A percentile compares a stretch with the other conserved stretches of the same genome.
These are phyloP conservation scores for Hypotaenidia philippensis DNA, from an alignment of 2,797 vertebrate species.

Conservation along the genomic window DNA sequence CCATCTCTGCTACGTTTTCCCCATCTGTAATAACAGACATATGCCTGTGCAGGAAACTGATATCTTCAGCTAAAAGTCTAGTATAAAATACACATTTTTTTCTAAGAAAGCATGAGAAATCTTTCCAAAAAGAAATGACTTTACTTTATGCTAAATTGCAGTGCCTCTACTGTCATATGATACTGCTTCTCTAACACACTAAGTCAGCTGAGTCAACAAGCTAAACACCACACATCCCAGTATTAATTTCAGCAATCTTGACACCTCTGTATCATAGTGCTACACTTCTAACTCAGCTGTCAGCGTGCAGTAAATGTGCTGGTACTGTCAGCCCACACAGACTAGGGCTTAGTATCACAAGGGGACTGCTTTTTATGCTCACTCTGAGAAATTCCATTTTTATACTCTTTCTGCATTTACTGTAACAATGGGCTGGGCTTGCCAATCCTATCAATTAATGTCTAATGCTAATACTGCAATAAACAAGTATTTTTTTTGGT, in stretches of 20 bases:
- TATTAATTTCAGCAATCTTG: conserved; percentile 52
- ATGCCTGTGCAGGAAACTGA: conserved; percentile 12
- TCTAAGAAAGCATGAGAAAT: conserved; percentile 3
- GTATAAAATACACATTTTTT: background rate
- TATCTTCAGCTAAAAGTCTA: conserved; percentile 15
- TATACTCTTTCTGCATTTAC: background rate
- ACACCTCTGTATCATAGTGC: conserved; percentile 41
- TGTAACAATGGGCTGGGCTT: background rate
- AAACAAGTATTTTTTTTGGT: background rate
- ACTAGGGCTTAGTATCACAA: background rate
- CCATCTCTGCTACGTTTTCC: background rate
- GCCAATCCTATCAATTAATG: background rate
- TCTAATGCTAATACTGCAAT: background rate
- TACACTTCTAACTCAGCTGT: conserved; percentile 51
- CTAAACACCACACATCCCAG: background rate
- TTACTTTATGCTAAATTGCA: conserved; percentile 30
- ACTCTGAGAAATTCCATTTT: background rate
- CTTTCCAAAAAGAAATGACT: background rate
- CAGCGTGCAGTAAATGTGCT: conserved; percentile 26
- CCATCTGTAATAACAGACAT: conserved; percentile 37
- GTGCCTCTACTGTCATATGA: background rate
- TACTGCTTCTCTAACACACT: background rate
- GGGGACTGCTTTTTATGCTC: background rate
- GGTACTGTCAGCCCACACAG: conserved; percentile 43
- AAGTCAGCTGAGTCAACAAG: conserved; percentile 56